Evolutionary conservation across 2,888 invertebrate species (phyloP).

Genomic region (Cheilosia grossa): DNA sequence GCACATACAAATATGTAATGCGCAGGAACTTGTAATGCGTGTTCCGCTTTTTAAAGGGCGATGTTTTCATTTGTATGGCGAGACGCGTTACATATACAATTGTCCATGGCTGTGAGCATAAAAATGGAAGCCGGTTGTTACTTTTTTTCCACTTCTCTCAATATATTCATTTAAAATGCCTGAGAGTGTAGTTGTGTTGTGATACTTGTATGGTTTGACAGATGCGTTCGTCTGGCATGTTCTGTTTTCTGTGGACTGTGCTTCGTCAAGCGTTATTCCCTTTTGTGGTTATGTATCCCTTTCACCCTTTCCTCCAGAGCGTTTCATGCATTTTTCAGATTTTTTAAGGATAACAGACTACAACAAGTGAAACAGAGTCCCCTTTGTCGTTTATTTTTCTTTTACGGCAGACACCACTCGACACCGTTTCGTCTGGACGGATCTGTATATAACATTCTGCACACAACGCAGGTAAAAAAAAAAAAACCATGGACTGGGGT

Average conservation of each 20-base stretch:
- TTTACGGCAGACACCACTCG: constrained; percentile 36
- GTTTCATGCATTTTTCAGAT: neutral
- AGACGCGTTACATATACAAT: constrained; percentile 3
- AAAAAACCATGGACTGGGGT: too few species aligned
- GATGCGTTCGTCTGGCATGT: constrained; percentile 36
- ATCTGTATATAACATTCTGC: neutral
- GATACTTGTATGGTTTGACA: constrained; percentile 44
- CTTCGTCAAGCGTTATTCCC: constrained; percentile 34
- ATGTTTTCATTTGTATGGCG: neutral
- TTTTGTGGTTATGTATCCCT: neutral
- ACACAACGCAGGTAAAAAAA: too few species aligned
- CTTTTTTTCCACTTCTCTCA: neutral
- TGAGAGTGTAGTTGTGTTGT: neutral
- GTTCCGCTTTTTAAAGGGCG: constrained; percentile 6
- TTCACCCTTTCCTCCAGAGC: neutral
- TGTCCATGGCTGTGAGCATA: too few species aligned
- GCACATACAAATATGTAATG: neutral
- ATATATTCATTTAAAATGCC: neutral
- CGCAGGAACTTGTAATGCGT: constrained; percentile 19
- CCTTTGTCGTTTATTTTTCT: neutral
- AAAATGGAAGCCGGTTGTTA: constrained; percentile 12
- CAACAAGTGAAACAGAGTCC: constrained; percentile 43
- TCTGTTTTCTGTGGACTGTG: constrained; percentile 14
- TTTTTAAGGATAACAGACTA: constrained; percentile 1
- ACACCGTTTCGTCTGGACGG: constrained; percentile 39